Conservation (phyloP, 92 coral and sea anemone genomes). For the Epizoanthus ramosus region DNA sequence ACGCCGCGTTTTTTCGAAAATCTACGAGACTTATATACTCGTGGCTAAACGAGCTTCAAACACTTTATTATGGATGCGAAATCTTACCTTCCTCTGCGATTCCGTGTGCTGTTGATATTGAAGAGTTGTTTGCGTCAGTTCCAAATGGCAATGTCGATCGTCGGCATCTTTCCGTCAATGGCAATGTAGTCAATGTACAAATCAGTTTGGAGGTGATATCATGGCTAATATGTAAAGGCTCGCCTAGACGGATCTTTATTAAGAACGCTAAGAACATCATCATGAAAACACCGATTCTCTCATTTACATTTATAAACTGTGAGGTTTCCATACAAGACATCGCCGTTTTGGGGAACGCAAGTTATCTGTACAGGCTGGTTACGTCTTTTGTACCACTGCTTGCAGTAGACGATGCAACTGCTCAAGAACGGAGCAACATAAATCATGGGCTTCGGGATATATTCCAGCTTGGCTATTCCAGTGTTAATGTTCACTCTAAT, state of each 20-base stretch:
- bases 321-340: neutral
- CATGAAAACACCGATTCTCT: neutral
- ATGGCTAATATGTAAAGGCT: neutral
- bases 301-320: neutral
- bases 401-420: neutral
- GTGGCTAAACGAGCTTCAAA: neutral
- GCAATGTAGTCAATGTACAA: too few species aligned
- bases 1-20: neutral
- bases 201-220: neutral
- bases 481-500: too few species aligned
- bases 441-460: conserved; percentile 7
- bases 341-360: neutral
- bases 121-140: conserved; percentile 2
- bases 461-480: neutral
- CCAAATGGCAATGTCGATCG: neutral
- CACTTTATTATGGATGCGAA: neutral
- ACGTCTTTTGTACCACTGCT: neutral
- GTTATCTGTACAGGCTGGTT: neutral
- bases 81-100: neutral
- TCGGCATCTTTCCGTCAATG: too few species aligned
- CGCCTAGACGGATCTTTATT: neutral
- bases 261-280: neutral
- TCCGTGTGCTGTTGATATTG: neutral
- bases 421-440: neutral
- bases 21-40: neutral